Evolutionary conservation across 2,888 invertebrate genomes (phyloP), one percentile per base, ranked within the genome.

Genomic region (Polyploca ridens): DNA sequence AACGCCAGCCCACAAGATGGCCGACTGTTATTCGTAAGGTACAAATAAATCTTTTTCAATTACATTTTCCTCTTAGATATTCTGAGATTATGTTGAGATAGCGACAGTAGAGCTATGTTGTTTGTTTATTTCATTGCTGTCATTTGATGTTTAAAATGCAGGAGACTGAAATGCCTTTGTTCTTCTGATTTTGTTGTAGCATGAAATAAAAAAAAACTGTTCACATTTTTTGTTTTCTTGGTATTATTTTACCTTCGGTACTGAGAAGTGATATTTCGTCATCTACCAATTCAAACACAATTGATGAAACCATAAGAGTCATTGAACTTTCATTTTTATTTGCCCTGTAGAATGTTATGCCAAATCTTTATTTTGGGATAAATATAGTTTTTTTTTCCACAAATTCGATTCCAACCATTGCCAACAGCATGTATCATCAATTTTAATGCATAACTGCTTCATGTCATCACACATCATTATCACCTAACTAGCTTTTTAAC

Each of bases 1-100:
- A 93, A 92, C 92, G 93, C 93, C 79, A 93, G 91, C 90, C 93
- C 87, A 92, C 94, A 94, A 94, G 90, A 94, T 94, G 94, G 94
- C 94, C 93, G 94, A 91, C 93, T 90, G 90, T 91, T 93, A 89
- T 91, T 93, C 89, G 92, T 94, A 91, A 93, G 92, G 93, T 93
- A 92, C 35, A 86, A 87, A 88, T 86, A 87, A 85, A 86, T 85
- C 79, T 82, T 84, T 86, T 87, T 83, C 79, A 77, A 75, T 84
- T 80, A 70, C 73, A 71, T 81, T 76, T 27, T 72, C 71, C 70
- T 67, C 74, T 72, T 71, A 73, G 67, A 76, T 76, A 69, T 66
- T 78, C 75, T 75, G 76, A 74, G 77, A 78, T 70, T 59, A 62
- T 73, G 64, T 68, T 70, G 69, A 66, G 68, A 66, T 69, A 44